Percentiles rank a stretch among this genome's conserved stretches.
These are phyloP conservation scores for Serrognathus titanus DNA, from an alignment of 2,888 invertebrate species.

Conservation along the genomic window DNA sequence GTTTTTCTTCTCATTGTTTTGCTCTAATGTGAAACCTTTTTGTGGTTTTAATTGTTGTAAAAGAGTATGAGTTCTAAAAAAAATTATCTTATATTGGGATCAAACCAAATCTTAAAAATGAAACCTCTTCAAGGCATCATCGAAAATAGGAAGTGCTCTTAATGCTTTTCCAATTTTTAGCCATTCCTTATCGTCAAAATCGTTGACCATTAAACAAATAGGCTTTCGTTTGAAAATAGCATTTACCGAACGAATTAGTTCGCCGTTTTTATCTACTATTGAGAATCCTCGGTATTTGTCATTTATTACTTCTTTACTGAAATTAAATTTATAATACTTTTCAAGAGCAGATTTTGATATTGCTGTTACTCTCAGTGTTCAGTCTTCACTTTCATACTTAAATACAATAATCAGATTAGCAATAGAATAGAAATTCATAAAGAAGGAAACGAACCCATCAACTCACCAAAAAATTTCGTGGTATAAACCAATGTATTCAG, in stretches of 20 bases:
- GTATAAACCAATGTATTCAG: slow-evolving; percentile 32
- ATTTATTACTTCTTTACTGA: neutral
- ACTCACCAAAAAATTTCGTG: slow-evolving; percentile 27
- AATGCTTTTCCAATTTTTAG: neutral
- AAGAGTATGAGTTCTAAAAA: too few relatives aligned
- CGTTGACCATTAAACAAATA: slow-evolving; percentile 7
- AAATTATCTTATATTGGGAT: too few relatives aligned
- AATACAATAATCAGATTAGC: too few relatives aligned
- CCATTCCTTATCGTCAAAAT: slow-evolving; percentile 6
- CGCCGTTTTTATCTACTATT: slow-evolving; percentile 5
- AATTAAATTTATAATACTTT: neutral
- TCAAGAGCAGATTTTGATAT: too few relatives aligned
- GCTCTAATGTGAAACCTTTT: too few relatives aligned
- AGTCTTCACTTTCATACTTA: too few relatives aligned
- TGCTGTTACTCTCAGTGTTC: too few relatives aligned
- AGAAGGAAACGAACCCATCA: too few relatives aligned
- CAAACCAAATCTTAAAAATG: neutral
- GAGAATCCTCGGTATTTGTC: slow-evolving; percentile 4
- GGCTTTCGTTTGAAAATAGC: neutral
- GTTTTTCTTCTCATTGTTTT: too few relatives aligned
- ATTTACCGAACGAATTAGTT: neutral
- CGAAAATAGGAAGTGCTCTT: too few relatives aligned
- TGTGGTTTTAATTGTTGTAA: too few relatives aligned
- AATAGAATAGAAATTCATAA: too few relatives aligned
- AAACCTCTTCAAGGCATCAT: slow-evolving; percentile 3